These are phyloP conservation scores for Corythornis madagascariensis DNA, from an alignment of 2,113 vertebrate genomes.

Conservation along the genomic window DNA sequence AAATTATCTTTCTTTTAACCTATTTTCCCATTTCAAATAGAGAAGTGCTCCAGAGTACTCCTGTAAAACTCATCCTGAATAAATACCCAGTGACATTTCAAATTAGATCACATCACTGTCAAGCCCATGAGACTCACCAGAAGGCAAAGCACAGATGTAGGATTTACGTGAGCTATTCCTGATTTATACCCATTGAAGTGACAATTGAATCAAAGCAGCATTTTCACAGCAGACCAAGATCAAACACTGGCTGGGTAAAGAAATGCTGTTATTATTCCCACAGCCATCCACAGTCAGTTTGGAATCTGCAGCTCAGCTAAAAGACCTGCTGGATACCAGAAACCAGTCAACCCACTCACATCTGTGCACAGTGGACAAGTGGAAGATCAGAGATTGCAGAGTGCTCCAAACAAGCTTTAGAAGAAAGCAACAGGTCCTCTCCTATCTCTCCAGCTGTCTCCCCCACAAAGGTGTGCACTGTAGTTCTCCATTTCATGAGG, in stretches of 20 bases:
- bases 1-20: neutral
- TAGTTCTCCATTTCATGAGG: neutral
- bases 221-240: neutral
- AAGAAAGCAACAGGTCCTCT: neutral
- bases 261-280: neutral
- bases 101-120: neutral
- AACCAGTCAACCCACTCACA: neutral
- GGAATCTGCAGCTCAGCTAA: neutral
- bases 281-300: neutral
- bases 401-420: neutral
- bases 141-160: neutral
- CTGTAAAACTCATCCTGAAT: neutral
- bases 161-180: neutral
- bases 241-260: neutral
- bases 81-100: conserved; percentile 5
- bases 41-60: neutral
- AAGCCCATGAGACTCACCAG: neutral
- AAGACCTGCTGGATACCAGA: neutral
- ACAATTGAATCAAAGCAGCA: neutral
- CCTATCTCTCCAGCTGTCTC: neutral
- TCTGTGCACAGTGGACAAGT: neutral
- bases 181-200: neutral
- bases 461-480: neutral
- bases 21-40: neutral
- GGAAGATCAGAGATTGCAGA: neutral